These are phyloP conservation scores for Hemicordylus capensis DNA, from an alignment of 2,113 vertebrate species.

Conservation along the genomic window DNA sequence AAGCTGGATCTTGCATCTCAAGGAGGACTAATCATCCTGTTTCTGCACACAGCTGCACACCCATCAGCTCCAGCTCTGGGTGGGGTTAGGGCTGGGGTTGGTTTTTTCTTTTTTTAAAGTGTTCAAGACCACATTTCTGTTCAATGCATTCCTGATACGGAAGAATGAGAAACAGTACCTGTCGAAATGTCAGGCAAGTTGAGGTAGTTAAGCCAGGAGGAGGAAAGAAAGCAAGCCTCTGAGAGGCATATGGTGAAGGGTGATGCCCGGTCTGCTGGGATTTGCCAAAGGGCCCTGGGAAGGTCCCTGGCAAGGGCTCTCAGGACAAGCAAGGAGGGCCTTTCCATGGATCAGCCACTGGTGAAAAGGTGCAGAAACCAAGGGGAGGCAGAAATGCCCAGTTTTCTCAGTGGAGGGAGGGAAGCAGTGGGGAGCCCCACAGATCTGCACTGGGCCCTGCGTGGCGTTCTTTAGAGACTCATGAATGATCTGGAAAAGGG, in stretches of 20 bases:
- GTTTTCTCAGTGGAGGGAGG: background rate
- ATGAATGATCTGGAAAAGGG: conserved; percentile 11
- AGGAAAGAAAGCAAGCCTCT: background rate
- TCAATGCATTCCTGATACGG: background rate
- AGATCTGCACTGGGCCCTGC: background rate
- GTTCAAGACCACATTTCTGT: background rate
- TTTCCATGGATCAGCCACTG: conserved; percentile 18
- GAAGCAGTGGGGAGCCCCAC: background rate
- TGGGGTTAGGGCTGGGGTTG: no score
- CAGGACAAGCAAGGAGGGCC: background rate
- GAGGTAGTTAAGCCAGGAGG: background rate
- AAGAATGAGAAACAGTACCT: background rate
- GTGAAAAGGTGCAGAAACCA: conserved; percentile 12
- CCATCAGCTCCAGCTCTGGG: background rate
- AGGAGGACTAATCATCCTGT: background rate
- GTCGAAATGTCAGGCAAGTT: no score
- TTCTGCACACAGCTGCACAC: background rate
- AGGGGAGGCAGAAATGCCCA: conserved; percentile 9
- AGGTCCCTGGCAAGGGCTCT: background rate
- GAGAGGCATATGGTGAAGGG: background rate
- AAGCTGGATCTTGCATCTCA: no score
- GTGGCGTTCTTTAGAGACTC: conserved; percentile 7
- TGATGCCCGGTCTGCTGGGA: background rate
- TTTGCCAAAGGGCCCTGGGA: background rate
- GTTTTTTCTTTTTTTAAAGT: no score